phyloP scores from a whole-genome alignment of 2,797 vertebrate species.

The Danio tinwini region DNA sequence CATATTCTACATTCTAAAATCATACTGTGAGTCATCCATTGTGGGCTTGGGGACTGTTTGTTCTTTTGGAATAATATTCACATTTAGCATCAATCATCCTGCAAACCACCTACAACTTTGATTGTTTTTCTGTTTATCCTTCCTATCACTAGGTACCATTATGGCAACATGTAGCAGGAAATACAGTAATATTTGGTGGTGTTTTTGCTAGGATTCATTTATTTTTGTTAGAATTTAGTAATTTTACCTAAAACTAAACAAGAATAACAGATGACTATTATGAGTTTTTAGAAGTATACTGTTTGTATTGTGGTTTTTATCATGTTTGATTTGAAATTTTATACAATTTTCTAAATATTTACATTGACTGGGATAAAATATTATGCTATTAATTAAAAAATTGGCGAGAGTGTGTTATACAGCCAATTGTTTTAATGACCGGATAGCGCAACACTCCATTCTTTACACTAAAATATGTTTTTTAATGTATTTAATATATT shows the following conservation, averaged over 20 bases:
- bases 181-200: not conserved
- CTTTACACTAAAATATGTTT: too few relatives aligned
- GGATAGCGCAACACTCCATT: too few relatives aligned
- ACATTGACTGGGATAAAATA: not conserved
- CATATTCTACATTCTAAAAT: slow-evolving; percentile 48
- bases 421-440: too few relatives aligned
- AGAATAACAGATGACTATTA: not conserved
- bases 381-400: not conserved
- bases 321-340: not conserved
- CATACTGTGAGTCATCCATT: slow-evolving; percentile 51
- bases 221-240: too few relatives aligned
- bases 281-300: not conserved
- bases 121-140: slow-evolving; percentile 22
- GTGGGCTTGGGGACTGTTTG: slow-evolving; percentile 43
- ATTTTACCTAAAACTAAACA: too few relatives aligned
- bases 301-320: not conserved
- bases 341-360: not conserved
- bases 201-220: too few relatives aligned
- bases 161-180: not conserved
- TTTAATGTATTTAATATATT: too few relatives aligned
- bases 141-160: not conserved
- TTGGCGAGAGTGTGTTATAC: too few relatives aligned
- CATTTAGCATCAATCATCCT: slow-evolving; percentile 34
- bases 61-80: slow-evolving; percentile 40
- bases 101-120: slow-evolving; percentile 45